Conservation (phyloP, 2,797 vertebrate genomes). For the Cercopithecus mitis region DNA sequence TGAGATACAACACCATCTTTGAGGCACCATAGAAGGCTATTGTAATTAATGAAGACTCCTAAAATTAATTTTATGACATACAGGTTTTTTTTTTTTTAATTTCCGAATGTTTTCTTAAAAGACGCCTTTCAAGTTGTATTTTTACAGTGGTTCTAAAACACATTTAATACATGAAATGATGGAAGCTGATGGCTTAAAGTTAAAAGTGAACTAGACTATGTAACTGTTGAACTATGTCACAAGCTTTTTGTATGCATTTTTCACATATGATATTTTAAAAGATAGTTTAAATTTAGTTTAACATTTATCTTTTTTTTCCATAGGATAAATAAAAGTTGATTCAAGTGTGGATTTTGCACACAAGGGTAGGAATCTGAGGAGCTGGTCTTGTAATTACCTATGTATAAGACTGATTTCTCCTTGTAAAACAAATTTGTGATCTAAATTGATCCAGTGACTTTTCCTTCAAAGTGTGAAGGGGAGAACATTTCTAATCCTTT, state of each 20-base stretch:
- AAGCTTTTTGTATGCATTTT: background rate
- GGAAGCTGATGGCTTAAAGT: background rate
- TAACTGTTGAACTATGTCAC: background rate
- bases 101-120: background rate
- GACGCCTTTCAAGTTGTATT: background rate
- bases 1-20: background rate
- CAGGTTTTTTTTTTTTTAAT: background rate
- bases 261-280: background rate
- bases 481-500: background rate
- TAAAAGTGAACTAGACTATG: background rate
- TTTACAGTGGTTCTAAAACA: background rate
- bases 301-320: background rate
- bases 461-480: background rate
- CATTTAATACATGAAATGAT: background rate
- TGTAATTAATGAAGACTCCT: background rate
- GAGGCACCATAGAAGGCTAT: background rate
- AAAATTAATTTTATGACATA: background rate
- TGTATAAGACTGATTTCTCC: background rate
- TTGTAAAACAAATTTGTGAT: background rate
- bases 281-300: background rate
- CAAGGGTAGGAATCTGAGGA: background rate
- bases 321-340: background rate
- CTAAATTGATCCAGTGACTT: background rate
- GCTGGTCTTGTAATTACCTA: background rate
- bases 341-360: background rate